Base-by-base conservation (phyloP, 2,888 invertebrate genomes). In the Chironomus riparius region DNA sequence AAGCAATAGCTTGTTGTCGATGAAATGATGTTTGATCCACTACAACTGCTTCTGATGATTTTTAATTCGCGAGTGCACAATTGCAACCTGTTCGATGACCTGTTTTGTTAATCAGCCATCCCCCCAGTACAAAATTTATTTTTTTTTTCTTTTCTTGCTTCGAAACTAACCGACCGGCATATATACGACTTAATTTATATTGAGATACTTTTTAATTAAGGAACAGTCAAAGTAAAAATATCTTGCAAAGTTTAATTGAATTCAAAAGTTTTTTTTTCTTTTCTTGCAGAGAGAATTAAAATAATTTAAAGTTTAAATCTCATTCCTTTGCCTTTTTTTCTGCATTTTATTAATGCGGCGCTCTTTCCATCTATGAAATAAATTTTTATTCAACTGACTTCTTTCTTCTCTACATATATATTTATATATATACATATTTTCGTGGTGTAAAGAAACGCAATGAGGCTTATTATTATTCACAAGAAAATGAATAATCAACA, bases 101-200 rank as follows among this genome's bases (percentile, higher is more conserved):
- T 47, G 70, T 22, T 22, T 38, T 70, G 70, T 70, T 70, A 70
- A 70, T 70, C 70, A 47, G 70, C 21, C 70, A 65, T 56, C 56
- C 56, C 56, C 56, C 4, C n/a, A 56, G 65, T 24, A 65, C 18
- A 21, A 65, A 21, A 22, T 24, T 2, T 65, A 4, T 56, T 15
- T 50, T 15, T 50, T 56, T 56, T 56, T 56, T 15, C 56, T 56
- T 15, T 56, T 56, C 56, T 56, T 18, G 6, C 56, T 56, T 56
- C 56, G 50, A 56, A 56, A 18, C 6, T 5, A 56, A 56, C 15
- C 62, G 62, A 24, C 7, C 18, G 56, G 13, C 65, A 65, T 65
- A 24, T 48, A 56, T 73, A 73, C 65, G 73, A 73, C 73, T 73
- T 73, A 73, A 73, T 73, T 73, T 62, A 73, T 73, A 61, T 73